Evolutionary conservation across 92 coral and sea anemone genomes (phyloP).

Genomic region (Palythoa grandis): DNA sequence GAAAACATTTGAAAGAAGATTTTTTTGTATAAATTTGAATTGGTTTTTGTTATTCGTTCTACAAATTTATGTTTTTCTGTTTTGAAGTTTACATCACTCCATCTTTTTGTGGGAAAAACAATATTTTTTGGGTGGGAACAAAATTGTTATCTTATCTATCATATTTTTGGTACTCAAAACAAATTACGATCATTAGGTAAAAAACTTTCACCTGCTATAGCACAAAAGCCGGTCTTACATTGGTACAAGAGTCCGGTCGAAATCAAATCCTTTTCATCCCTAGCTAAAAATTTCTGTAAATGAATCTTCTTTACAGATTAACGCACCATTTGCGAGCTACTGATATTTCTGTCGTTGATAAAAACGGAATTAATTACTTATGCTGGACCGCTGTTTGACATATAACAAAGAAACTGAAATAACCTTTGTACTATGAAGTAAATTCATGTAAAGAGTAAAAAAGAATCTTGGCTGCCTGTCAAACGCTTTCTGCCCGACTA

Average conservation of each 20-base stretch:
- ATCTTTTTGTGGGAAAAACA: background rate
- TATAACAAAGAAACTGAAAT: background rate
- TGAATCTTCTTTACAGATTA: background rate
- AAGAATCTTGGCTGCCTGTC: background rate
- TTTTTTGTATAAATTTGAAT: background rate
- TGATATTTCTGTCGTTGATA: constrained; percentile 7
- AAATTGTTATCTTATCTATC: background rate
- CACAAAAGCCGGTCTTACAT: background rate
- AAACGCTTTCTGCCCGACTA: background rate
- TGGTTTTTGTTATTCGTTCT: background rate
- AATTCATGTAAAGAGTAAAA: constrained; percentile 3
- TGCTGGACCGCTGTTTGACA: background rate
- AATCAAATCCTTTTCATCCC: background rate
- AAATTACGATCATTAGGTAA: background rate
- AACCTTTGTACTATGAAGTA: background rate
- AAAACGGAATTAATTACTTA: background rate
- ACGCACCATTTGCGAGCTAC: constrained; percentile 5
- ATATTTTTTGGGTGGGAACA: background rate
- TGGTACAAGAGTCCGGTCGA: background rate
- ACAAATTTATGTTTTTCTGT: background rate
- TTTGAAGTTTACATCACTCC: background rate
- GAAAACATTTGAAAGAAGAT: background rate
- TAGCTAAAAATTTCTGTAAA: background rate
- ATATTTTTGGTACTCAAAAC: constrained; percentile 2
- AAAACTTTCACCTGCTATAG: background rate